These are phyloP conservation scores for Brenthis hecate DNA, from an alignment of 2,888 invertebrate species.

Conservation along the genomic window DNA sequence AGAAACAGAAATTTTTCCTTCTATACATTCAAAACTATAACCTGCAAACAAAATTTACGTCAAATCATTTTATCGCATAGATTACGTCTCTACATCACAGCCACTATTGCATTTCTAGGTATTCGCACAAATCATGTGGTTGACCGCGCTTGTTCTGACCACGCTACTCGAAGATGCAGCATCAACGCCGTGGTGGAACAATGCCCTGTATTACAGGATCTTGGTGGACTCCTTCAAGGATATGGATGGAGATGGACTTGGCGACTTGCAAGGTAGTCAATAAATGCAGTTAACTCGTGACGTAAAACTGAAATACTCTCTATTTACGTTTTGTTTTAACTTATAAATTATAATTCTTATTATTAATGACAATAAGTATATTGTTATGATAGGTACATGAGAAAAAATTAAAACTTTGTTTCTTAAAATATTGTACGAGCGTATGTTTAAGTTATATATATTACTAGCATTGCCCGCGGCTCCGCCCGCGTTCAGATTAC, in stretches of 20 bases:
- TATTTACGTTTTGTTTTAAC: too few species aligned
- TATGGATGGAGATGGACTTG: slow-evolving; percentile 90
- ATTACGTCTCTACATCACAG: slow-evolving; percentile 20
- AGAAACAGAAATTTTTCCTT: too few species aligned
- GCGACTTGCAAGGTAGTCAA: slow-evolving; percentile 88
- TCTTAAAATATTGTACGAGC: too few species aligned
- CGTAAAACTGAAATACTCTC: too few species aligned
- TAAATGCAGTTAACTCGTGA: background rate
- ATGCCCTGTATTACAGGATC: slow-evolving; percentile 90
- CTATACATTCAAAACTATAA: too few species aligned
- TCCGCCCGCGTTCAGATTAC: too few species aligned
- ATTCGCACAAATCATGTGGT: slow-evolving; percentile 51
- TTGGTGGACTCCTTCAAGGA: slow-evolving; percentile 93
- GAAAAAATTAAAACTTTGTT: too few species aligned
- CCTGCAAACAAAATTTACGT: background rate
- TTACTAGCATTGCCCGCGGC: too few species aligned
- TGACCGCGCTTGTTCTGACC: slow-evolving; percentile 49
- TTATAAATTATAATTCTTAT: too few species aligned
- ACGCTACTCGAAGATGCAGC: slow-evolving; percentile 39
- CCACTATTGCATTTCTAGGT: background rate
- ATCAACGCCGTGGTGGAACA: slow-evolving; percentile 87
- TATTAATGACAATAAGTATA: too few species aligned
- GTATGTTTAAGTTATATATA: too few species aligned
- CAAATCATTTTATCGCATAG: background rate
- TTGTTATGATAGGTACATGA: too few species aligned